Percentiles rank a stretch among this genome's conserved stretches.
Evolutionary conservation across 1,140 invertebrate species (phyloP).

Genomic region (Glossosoma conforme): DNA sequence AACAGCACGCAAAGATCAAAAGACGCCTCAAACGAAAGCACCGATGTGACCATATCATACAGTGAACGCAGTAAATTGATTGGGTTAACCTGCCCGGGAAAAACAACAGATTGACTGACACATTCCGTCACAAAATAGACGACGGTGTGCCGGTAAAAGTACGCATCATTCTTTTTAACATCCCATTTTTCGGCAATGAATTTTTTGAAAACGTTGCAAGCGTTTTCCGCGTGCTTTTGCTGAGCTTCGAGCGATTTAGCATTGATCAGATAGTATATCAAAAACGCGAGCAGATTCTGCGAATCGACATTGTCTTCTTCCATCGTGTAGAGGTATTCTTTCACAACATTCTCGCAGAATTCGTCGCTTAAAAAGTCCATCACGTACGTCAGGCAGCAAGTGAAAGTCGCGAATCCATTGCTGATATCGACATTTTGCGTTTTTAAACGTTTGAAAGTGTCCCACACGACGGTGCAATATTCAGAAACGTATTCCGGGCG

Average conservation of each 20-base stretch:
- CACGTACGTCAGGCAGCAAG: not conserved
- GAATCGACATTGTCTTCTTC: slow-evolving; percentile 2
- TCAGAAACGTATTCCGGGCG: not conserved
- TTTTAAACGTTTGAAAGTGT: slow-evolving; percentile 9
- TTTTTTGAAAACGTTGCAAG: slow-evolving; percentile 13
- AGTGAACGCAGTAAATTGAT: slow-evolving; percentile 4
- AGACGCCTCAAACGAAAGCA: slow-evolving; percentile 10
- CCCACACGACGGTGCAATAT: slow-evolving; percentile 15
- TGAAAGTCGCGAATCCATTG: slow-evolving; percentile 1
- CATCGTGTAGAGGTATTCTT: slow-evolving; percentile 15
- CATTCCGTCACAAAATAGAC: slow-evolving; percentile 10
- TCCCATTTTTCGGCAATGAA: slow-evolving; percentile 18
- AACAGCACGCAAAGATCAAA: slow-evolving; percentile 4
- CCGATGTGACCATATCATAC: slow-evolving; percentile 6
- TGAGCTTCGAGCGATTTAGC: slow-evolving; percentile 13
- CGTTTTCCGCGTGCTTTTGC: slow-evolving; percentile 6
- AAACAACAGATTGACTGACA: slow-evolving; percentile 6
- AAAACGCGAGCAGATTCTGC: slow-evolving; percentile 9
- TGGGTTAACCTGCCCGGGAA: slow-evolving; percentile 6
- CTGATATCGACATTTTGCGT: slow-evolving; percentile 10
- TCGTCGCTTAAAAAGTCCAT: slow-evolving; percentile 13
- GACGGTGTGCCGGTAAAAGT: slow-evolving; percentile 1
- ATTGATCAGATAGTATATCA: slow-evolving; percentile 14
- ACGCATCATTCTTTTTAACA: not conserved
- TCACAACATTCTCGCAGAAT: slow-evolving; percentile 17